Evolutionary conservation across 2,888 invertebrate species (phyloP), one percentile per base, ranked within the genome.

Genomic region (Thyatira batis): DNA sequence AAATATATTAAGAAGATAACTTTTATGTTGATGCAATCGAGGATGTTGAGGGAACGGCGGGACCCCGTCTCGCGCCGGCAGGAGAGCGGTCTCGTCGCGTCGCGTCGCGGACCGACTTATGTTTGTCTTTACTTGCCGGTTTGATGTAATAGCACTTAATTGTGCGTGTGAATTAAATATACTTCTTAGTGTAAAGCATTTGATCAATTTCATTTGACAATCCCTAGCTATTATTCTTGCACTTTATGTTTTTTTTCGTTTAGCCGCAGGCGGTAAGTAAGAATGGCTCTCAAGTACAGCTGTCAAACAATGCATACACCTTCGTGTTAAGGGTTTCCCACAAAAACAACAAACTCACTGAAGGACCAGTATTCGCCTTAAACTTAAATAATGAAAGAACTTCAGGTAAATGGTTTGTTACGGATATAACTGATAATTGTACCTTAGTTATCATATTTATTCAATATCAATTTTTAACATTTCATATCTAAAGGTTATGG

Each of bases 171-270:
- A 84, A 86, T 77, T 80, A 81, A 80, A 85, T 82, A 83, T 83
- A 85, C 83, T 85, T 84, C 83, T 87, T 89, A 89, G 87, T 89
- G 84, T 89, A 89, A 88, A 82, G 83, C 84, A 84, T 78, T 54
- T 51, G 45, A 59, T 56, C 53, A 67, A 59, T 71, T 61, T 69
- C 45, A 63, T 72, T 73, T 54, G n/a, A 23, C 50, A 48, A 25
- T 39, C 52, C 13, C 5, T 3, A 13, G 11, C 17, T 5, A 9
- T 4, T n/a, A 0, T n/a, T 10, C 48, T 9, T 10, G 9, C 44
- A 44, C 9, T 4, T n/a, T 44, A 44, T 11, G 2, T 8, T 1
- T 8, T 44, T 21, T 28, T 65, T 61, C n/a, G 58, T 62, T 65
- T 65, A 28, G 53, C 57, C 0, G 17, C 33, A 6, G 17, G 5